Evolutionary conservation across 2,797 vertebrate genomes (phyloP), one percentile per base, ranked within the genome.

Genomic region (Simalia tracyae): DNA sequence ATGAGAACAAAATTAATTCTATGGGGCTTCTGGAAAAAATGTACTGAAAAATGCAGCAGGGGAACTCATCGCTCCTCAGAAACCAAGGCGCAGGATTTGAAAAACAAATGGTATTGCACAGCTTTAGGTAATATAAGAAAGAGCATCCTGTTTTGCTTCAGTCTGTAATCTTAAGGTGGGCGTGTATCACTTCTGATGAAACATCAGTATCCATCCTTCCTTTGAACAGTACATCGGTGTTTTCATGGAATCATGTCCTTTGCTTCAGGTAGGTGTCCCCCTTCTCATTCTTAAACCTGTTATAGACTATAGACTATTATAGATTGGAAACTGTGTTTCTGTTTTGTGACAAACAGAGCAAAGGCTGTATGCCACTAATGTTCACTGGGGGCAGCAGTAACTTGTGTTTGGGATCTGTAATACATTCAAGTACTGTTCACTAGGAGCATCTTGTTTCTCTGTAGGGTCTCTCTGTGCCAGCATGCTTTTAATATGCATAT

Each of bases 251-350:
- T 7, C 50, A 54, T 54, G 50, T 90, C 84, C 0, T 84, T 94
- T 95, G 61, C 19, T 93, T 93, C 91, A 93, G 95, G 95, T 42
- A 92, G 64, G 95, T 94, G 94, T 63, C 84, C 28, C 26, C 94
- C 93, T 92, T 89, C 92, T 94, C 85, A 86, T 22, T 94, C 93
- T 84, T 61, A 87, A 91, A 11, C 91, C 59, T 94, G 89, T 93
- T 86, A 90, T 63, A 92, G 9, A 12, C 2, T 93, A 42, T 3
- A 42, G 42, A 42, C 59, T 94, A 90, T 93, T 86, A 90, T 63
- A 92, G 9, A 12, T 2, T 93, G 42, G 31, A 89, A 66, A 89
- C 95, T 94, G 92, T 91, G 92, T 91, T 95, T 76, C 60, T 88
- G 60, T 46, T 91, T 59, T 59, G 26, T n/a, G 14, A 86, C 12